Base-by-base conservation (phyloP, 2,888 invertebrate genomes). In the Autographa gamma region DNA sequence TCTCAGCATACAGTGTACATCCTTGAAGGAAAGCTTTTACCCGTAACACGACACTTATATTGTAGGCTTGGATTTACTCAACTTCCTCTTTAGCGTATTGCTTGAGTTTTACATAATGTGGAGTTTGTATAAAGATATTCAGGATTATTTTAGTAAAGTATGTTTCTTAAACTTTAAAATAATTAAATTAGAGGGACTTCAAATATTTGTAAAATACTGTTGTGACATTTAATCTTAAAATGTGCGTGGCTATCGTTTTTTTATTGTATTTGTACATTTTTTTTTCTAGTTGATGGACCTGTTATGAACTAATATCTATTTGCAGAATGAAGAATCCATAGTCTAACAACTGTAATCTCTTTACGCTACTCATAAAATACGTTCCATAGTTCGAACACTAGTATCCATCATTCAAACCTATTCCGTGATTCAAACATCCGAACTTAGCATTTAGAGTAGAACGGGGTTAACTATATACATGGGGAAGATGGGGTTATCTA, bases 11-110 rank as follows among this genome's bases (percentile, higher is more conserved):
- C 38, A 38, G 11, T 38, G 9, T 32, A 63, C 34, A 60, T 52
- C 58, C 74, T 74, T 62, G 59, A 80, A 62, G 58, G 63, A 78
- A 66, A 81, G 79, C 79, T 81, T 78, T 81, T 78, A 81, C 54
- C 63, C 66, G 79, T 72, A 80, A 78, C 67, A 60, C 41, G 75
- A 78, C 14, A 66, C 60, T 62, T 11, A 31, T 63, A 43, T 54
- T 66, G 64, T 76, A 66, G 66, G 54, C 66, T 64, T 68, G 60
- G 73, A 60, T 75, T 69, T 60, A 67, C 74, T 77, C 41, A 48
- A 48, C n/a, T 56, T 66, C 58, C 43, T 58, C 14, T n/a, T 34
- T 34, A 34, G 34, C 34, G 34, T 34, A 34, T 34, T 34, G 2
- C 34, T 34, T 34, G 34, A 34, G 16, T 64, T 73, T 18, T 52